These are phyloP conservation scores for Schlechtendalia chinensis DNA, from an alignment of 1,140 invertebrate genomes.

Conservation along the genomic window DNA sequence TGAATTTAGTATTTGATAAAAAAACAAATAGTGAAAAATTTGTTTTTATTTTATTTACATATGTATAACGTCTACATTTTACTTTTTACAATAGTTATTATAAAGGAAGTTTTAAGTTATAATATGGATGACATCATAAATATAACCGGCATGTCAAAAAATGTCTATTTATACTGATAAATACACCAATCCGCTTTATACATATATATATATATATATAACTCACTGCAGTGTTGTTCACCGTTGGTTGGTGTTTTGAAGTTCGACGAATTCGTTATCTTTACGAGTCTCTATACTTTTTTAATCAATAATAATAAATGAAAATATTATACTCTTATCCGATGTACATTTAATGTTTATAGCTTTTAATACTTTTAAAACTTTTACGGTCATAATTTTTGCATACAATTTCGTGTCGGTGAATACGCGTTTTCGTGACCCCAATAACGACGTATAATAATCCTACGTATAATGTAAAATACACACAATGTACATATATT, in stretches of 20 bases:
- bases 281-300: conserved; percentile 8
- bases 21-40: too few relatives aligned
- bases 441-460: conserved; percentile 19
- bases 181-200: too few relatives aligned
- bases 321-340: neutral
- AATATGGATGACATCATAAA: too few relatives aligned
- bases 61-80: too few relatives aligned
- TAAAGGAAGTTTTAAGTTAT: too few relatives aligned
- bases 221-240: neutral
- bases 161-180: too few relatives aligned
- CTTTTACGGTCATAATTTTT: conserved; percentile 20
- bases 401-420: conserved; percentile 16
- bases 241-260: neutral
- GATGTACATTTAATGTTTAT: conserved; percentile 15
- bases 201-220: too few relatives aligned
- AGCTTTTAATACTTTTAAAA: conserved; percentile 18
- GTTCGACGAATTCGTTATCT: conserved; percentile 18
- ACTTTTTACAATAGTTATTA: too few relatives aligned
- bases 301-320: conserved; percentile 30
- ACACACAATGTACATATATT: neutral
- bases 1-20: too few relatives aligned
- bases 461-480: neutral
- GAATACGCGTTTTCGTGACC: conserved; percentile 18
- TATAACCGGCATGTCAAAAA: too few relatives aligned
- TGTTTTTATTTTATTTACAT: too few relatives aligned